Percentiles rank a stretch among this genome's conserved stretches.
Conservation (phyloP, 1,140 invertebrate genomes). For the Cyclargus thomasi region DNA sequence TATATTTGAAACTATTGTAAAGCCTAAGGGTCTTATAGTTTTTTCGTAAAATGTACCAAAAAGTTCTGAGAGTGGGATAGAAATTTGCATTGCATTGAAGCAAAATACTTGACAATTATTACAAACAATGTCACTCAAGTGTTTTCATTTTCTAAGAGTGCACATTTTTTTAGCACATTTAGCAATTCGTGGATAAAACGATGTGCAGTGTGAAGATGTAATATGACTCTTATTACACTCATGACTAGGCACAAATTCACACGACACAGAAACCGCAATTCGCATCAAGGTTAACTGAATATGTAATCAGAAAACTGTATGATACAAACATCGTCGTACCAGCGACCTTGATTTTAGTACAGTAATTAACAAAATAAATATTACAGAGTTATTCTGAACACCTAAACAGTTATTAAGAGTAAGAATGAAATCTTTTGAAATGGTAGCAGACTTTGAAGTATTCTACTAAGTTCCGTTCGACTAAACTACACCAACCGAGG, state of each 20-base stretch:
- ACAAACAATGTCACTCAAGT: background rate
- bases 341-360: conserved; percentile 32
- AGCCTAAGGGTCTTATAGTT: no score
- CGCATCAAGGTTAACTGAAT: conserved; percentile 34
- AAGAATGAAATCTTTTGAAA: no score
- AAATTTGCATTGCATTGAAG: no score
- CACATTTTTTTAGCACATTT: background rate
- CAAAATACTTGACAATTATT: no score
- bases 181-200: conserved; percentile 1
- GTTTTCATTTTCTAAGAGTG: background rate
- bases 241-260: conserved; percentile 19
- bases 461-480: no score
- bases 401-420: no score
- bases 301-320: conserved; percentile 42
- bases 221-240: background rate
- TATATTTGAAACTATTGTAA: no score
- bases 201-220: background rate
- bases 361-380: conserved; percentile 18
- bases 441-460: no score
- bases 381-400: no score
- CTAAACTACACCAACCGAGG: no score
- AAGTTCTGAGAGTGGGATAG: no score
- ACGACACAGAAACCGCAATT: conserved; percentile 11
- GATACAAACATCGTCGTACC: conserved; percentile 34
- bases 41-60: no score